Percentiles rank a stretch among this genome's conserved stretches.
These are phyloP conservation scores for Orbicella faveolata DNA, from an alignment of 64 coral and sea anemone genomes.

Conservation along the genomic window DNA sequence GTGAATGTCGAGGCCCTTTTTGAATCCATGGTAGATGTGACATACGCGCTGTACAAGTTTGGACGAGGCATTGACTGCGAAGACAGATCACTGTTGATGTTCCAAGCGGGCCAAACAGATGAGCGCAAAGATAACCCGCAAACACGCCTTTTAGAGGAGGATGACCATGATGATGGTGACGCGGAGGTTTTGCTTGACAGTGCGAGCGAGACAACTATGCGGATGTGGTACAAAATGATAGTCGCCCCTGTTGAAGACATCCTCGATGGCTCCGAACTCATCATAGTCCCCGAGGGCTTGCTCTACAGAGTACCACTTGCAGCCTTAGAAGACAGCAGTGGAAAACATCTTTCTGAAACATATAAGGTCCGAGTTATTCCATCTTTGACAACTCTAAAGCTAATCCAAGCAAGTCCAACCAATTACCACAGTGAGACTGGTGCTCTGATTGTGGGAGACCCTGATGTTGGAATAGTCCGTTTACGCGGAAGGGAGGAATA, in stretches of 20 bases:
- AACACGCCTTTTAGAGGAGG: not conserved
- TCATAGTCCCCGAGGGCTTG: not conserved
- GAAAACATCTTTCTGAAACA: not conserved
- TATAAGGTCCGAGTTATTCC: not conserved
- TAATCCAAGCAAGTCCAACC: not conserved
- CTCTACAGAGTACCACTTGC: not conserved
- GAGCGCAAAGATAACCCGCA: not conserved
- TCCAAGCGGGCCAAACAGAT: not conserved
- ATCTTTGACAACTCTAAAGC: constrained; percentile 6
- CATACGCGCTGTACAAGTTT: not conserved
- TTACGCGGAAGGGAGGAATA: not conserved
- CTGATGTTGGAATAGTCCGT: not conserved
- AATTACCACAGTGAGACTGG: not conserved
- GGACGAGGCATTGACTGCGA: not conserved
- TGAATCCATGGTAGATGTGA: not conserved
- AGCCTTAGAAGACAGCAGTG: not conserved
- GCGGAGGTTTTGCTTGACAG: not conserved
- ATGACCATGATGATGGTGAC: not conserved
- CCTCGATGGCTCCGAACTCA: not conserved
- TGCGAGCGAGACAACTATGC: not conserved
- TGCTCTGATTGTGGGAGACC: constrained; percentile 11
- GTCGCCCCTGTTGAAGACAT: not conserved
- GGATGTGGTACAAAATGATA: not conserved
- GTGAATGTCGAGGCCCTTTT: not conserved
- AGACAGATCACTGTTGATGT: not conserved